Base-by-base conservation (phyloP, 2,888 invertebrate species). In the Ormia ochracea region DNA sequence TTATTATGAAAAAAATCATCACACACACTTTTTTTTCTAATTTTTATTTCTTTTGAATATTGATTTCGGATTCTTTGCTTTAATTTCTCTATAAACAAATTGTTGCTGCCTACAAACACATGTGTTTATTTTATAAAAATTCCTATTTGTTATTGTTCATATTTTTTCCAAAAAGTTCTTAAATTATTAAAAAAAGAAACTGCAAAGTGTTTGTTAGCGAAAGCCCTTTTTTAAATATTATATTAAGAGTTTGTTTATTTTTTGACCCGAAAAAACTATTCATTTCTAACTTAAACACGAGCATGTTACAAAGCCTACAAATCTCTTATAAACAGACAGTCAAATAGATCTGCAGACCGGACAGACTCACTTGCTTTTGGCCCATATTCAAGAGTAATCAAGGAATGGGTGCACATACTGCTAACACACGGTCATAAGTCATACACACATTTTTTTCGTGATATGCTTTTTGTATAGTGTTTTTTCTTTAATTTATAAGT, bases 361-460 rank as follows among this genome's bases (percentile, higher is more conserved):
- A 43, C 58, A 14, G 33, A 56, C 59, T 12, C 23, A 36, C 43
- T 14, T 26, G 28, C 26, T 36, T 61, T 28, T 10, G 54, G 10
- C 36, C 14, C 45, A 54, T 50, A 61, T 76, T 54, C 61, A 61
- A 66, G 52, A 79, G 66, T 79, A 68, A 59, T 36, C 61, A 33
- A 26, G 54, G 66, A 66, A 76, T 68, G 72, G 72, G 61, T 21
- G 50, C 68, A 31, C 74, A 76, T 68, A 80, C 72, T 68, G 76
- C 73, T 76, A 76, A 80, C 80, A 80, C 58, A 56, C 72, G 76
- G 80, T 43, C 68, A 68, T 80, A 76, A 80, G 63, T 80, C 72
- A 73, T 68, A 43, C 28, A 66, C 33, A 59, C 61, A 66, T 38
- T 73, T 48, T 61, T 14, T 38, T 52, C 61, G 54, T 61, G 52